A percentile compares a stretch with the other conserved stretches of the same genome.
Evolutionary conservation across 2,888 invertebrate genomes (phyloP).

Genomic region (Brachylomia viminalis): DNA sequence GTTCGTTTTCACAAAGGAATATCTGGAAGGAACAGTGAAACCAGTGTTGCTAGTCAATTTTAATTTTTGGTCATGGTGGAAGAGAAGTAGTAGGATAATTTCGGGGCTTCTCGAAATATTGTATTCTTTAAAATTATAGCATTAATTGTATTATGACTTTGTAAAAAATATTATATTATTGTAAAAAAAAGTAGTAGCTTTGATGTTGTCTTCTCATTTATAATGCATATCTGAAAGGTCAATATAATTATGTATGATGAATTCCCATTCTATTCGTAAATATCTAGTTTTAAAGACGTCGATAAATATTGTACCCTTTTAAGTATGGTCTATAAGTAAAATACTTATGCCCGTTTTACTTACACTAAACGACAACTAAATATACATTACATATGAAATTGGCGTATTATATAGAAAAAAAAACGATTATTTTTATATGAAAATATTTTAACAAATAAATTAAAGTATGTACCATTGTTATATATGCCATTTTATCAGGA

Average conservation of each 20-base stretch:
- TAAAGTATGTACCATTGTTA: too few species aligned
- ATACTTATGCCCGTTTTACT: neutral
- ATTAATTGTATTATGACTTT: too few species aligned
- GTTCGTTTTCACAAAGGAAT: constrained; percentile 57
- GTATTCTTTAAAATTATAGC: neutral
- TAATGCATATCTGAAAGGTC: too few species aligned
- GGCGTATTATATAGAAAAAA: too few species aligned
- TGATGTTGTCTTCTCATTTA: neutral
- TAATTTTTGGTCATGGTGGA: constrained; percentile 37
- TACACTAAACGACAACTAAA: too few species aligned
- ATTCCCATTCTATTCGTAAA: neutral
- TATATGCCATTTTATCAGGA: too few species aligned
- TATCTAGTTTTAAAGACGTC: neutral
- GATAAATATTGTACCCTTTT: neutral
- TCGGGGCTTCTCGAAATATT: neutral
- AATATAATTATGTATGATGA: neutral
- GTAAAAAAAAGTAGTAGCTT: neutral
- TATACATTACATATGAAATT: too few species aligned
- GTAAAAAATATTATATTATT: neutral
- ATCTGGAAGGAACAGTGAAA: constrained; percentile 46
- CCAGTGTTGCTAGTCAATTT: constrained; percentile 58
- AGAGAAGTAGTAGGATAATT: neutral
- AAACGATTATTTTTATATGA: too few species aligned
- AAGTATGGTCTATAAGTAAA: neutral
- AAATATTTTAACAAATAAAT: too few species aligned